These are phyloP conservation scores for Ciconia nigra DNA, from an alignment of 2,797 vertebrate species.

Conservation along the genomic window DNA sequence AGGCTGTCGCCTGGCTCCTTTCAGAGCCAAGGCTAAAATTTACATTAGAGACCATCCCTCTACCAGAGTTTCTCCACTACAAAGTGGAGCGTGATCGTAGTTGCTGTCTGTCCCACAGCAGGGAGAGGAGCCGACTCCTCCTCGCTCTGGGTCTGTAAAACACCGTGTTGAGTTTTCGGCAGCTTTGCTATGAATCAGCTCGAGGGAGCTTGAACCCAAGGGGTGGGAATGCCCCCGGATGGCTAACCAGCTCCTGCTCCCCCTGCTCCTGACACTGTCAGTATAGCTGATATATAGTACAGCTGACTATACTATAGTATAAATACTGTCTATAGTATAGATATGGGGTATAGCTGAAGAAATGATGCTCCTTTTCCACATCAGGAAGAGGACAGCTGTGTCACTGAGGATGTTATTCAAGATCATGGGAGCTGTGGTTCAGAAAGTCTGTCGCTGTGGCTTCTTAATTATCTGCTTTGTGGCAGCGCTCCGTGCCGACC, in stretches of 20 bases:
- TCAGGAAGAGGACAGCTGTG: neutral
- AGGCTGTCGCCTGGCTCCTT: neutral
- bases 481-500: neutral
- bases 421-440: neutral
- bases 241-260: neutral
- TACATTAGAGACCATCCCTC: neutral
- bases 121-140: neutral
- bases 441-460: neutral
- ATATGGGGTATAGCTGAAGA: neutral
- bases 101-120: neutral
- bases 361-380: neutral
- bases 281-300: neutral
- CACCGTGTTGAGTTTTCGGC: neutral
- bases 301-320: neutral
- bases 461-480: neutral
- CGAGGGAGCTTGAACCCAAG: rapidly evolving
- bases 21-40: neutral
- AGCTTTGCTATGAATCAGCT: neutral
- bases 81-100: neutral
- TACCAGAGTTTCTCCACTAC: neutral
- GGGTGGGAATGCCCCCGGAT: neutral
- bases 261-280: neutral
- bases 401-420: neutral
- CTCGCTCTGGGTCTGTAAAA: neutral
- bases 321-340: neutral